Evolutionary conservation across 2,113 vertebrate genomes (phyloP).

Genomic region (Oncorhynchus masou): DNA sequence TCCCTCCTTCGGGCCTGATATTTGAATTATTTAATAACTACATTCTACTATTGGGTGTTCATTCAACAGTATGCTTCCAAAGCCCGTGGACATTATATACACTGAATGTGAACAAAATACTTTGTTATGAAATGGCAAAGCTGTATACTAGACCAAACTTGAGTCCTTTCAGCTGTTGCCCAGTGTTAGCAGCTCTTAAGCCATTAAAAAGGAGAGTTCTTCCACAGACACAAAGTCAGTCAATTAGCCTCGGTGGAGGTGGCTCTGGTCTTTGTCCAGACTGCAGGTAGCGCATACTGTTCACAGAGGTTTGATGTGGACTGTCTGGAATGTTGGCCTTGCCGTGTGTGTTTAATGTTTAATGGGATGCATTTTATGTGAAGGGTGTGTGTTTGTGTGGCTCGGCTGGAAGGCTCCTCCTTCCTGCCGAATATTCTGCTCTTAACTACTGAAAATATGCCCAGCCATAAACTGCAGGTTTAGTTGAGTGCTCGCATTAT

Average conservation of each 20-base stretch:
- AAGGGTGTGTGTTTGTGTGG: constrained; percentile 5
- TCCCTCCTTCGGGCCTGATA: constrained; percentile 37
- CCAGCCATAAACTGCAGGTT: background rate
- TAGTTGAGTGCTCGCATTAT: background rate
- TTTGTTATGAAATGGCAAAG: too few species aligned
- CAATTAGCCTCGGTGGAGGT: background rate
- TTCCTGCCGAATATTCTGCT: background rate
- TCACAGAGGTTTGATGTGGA: constrained; percentile 40
- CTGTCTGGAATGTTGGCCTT: constrained; percentile 47
- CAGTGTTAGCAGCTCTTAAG: background rate
- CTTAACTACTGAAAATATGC: background rate
- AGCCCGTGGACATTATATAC: constrained; percentile 47
- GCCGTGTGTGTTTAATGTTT: constrained; percentile 57
- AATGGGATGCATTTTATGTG: constrained; percentile 41
- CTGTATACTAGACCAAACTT: too few species aligned
- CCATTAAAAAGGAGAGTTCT: constrained; percentile 4
- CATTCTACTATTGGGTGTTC: constrained; percentile 49
- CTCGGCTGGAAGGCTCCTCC: background rate
- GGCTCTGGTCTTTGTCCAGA: constrained; percentile 9
- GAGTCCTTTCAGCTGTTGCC: background rate
- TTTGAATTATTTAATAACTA: constrained; percentile 50
- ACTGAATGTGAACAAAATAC: constrained; percentile 27
- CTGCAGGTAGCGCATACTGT: constrained; percentile 29
- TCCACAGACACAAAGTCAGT: background rate
- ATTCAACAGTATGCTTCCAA: constrained; percentile 47